Evolutionary conservation across 2,888 invertebrate genomes (phyloP), one percentile per base, ranked within the genome.

Genomic region (Abrostola tripartita): DNA sequence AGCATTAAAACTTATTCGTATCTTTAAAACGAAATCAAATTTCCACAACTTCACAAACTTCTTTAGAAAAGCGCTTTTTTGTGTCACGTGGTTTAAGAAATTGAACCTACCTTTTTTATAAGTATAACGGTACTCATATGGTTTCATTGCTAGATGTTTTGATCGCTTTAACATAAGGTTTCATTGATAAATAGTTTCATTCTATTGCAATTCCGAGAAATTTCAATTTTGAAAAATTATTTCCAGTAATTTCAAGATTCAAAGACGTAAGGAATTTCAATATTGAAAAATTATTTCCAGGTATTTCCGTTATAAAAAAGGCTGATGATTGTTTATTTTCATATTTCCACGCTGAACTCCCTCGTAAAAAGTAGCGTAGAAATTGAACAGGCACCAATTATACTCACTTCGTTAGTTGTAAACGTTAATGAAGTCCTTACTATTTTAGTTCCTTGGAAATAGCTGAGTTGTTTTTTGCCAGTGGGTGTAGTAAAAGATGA

Each of bases 81-180:
- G n/a, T 9, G 14, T 35, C 52, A 53, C 11, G 41, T 52, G 68
- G 53, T 51, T 24, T 37, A 54, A 52, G 36, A 42, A 50, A 35
- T 10, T 50, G 50, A 6, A 41, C 35, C 58, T 59, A 12, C 24
- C 4, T 24, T 24, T 51, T 68, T 47, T 47, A 38, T 55, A 50
- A 24, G 5, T 0, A 8, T n/a, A 42, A 10, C 44, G 24, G 40
- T 37, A 35, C 12, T 68, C 42, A 37, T 58, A 54, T 10, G 60
- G 60, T 65, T 68, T 65, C 68, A 37, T 51, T 50, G 12, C 14
- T 37, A 47, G 44, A 56, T 24, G 5, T 64, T 58, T 36, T 37
- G 44, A 60, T 7, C 36, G n/a, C 10, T 37, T n/a, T 38, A 7
- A 44, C 11, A 58, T 44, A 35, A 11, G 56, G 56, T 56, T 65